phyloP scores from a whole-genome alignment of 2,888 invertebrate species.

The Polymixis lichenea region DNA sequence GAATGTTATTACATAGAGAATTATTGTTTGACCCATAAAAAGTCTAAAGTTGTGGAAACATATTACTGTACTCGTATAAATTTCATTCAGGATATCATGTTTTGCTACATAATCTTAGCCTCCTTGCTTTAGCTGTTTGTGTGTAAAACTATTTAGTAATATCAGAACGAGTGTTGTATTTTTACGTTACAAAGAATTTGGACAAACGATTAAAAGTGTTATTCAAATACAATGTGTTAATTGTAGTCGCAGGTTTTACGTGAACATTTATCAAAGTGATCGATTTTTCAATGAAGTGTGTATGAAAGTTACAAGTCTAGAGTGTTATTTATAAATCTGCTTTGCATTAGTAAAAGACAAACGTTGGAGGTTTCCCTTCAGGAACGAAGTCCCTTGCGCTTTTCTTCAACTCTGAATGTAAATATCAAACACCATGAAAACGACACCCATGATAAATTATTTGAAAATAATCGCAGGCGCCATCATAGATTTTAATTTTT shows the following conservation, averaged over 20 bases:
- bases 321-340: background rate
- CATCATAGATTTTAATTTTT: no score
- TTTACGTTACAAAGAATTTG: background rate
- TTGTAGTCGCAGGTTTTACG: no score
- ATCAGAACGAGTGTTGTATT: background rate
- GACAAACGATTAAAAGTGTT: no score
- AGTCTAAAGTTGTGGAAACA: conserved; percentile 53
- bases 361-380: no score
- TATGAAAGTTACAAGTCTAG: no score
- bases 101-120: conserved; percentile 43
- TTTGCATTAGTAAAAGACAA: background rate
- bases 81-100: conserved; percentile 51
- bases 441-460: no score
- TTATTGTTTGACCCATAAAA: conserved; percentile 59
- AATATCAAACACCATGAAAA: no score
- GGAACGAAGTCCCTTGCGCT: no score
- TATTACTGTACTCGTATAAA: conserved; percentile 56
- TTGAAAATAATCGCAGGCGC: no score
- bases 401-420: no score
- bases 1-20: conserved; percentile 53
- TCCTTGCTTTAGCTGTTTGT: conserved; percentile 10
- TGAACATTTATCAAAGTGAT: background rate
- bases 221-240: background rate
- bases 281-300: background rate
- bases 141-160: conserved; percentile 1